phyloP scores from a whole-genome alignment of 2,113 vertebrate species.

The Myotis yumanensis region DNA sequence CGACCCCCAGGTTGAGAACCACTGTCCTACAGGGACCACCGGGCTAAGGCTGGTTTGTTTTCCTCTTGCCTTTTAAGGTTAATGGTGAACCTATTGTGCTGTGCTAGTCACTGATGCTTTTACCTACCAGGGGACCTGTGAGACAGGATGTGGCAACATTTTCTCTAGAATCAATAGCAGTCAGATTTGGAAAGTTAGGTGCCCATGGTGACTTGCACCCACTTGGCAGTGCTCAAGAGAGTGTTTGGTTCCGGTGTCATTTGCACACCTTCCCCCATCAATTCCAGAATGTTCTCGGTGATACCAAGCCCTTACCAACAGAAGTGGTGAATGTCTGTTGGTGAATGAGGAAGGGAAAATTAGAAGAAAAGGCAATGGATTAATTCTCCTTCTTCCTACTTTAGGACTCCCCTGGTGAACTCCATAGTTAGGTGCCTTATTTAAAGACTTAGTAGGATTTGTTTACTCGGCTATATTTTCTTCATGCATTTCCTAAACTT shows the following conservation, averaged over 20 bases:
- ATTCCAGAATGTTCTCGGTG: slow-evolving; percentile 23
- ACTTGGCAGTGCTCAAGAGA: background rate
- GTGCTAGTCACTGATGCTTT: slow-evolving; percentile 66
- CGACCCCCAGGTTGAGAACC: too few relatives aligned
- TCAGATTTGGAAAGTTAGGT: background rate
- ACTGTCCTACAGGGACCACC: background rate
- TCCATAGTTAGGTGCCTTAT: background rate
- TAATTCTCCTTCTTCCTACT: background rate
- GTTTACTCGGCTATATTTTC: background rate
- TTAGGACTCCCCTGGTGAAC: background rate
- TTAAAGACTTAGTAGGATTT: background rate
- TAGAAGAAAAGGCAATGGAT: background rate
- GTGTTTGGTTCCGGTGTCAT: background rate
- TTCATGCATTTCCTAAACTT: background rate
- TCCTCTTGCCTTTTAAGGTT: slow-evolving; percentile 48
- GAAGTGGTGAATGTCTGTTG: background rate
- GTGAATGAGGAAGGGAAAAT: background rate
- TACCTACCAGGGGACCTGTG: slow-evolving; percentile 71
- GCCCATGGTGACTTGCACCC: background rate
- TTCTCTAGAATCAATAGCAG: slow-evolving; percentile 46
- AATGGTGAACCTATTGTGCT: slow-evolving; percentile 46
- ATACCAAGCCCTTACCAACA: background rate
- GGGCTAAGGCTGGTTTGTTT: background rate
- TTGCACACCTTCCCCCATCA: background rate
- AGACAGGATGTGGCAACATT: slow-evolving; percentile 81